A percentile compares a stretch with the other conserved stretches of the same genome.
These are phyloP conservation scores for Porites lutea DNA, from an alignment of 64 coral and sea anemone genomes.

Conservation along the genomic window DNA sequence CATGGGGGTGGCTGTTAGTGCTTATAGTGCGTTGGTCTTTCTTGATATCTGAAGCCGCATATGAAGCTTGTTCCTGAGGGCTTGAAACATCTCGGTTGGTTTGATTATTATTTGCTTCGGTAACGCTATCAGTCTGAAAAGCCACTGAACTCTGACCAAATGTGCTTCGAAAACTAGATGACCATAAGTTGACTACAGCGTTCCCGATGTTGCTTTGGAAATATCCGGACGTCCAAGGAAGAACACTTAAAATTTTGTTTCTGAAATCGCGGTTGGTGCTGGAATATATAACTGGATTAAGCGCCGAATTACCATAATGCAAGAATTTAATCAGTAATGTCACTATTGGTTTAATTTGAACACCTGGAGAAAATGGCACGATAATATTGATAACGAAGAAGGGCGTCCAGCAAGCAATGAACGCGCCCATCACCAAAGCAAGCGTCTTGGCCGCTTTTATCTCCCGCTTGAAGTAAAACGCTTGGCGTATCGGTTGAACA, in stretches of 20 bases:
- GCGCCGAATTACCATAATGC: conserved; percentile 67
- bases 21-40: neutral
- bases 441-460: conserved; percentile 91
- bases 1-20: neutral
- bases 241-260: conserved; percentile 59
- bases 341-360: conserved; percentile 4
- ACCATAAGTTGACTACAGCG: conserved; percentile 21
- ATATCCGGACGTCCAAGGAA: conserved; percentile 42
- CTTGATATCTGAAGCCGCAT: neutral
- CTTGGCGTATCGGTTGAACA: conserved; percentile 74
- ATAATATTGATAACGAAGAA: conserved; percentile 87
- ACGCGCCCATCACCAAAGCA: conserved; percentile 88
- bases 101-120: neutral
- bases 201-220: conserved; percentile 14
- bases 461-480: conserved; percentile 83
- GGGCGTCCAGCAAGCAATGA: conserved; percentile 85
- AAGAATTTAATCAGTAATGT: conserved; percentile 52
- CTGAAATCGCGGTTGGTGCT: conserved; percentile 64
- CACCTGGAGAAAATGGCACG: neutral
- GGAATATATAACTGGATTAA: conserved; percentile 74
- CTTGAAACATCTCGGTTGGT: neutral
- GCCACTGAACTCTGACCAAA: neutral
- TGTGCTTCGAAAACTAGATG: neutral
- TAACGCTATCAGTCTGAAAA: neutral
- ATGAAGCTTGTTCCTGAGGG: neutral